Percentiles rank a stretch among this genome's conserved stretches.
These are phyloP conservation scores for Drosophila stalkeri DNA, from an alignment of 2,888 invertebrate genomes.

Conservation along the genomic window DNA sequence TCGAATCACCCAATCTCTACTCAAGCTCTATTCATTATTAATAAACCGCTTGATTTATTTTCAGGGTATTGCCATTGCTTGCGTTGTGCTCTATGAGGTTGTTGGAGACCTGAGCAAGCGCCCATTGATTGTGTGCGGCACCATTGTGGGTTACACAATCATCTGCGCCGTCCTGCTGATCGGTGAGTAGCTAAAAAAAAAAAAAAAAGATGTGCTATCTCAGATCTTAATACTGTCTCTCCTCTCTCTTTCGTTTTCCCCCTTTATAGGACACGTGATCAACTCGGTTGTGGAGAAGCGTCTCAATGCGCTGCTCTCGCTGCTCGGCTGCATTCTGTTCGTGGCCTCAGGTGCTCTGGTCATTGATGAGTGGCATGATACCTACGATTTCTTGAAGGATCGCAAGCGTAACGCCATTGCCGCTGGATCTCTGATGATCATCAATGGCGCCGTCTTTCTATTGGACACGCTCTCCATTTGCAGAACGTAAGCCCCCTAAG, in stretches of 20 bases:
- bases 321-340: constrained; percentile 82
- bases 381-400: constrained; percentile 67
- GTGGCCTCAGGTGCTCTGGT: constrained; percentile 83
- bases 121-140: constrained; percentile 81
- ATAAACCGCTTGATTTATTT: constrained; percentile 17
- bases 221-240: not conserved
- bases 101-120: constrained; percentile 61
- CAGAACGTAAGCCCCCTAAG: constrained; percentile 79
- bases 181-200: constrained; percentile 62
- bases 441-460: constrained; percentile 83
- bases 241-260: not conserved
- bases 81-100: constrained; percentile 80
- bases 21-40: not conserved
- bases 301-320: constrained; percentile 81
- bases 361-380: constrained; percentile 83
- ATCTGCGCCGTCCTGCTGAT: constrained; percentile 81
- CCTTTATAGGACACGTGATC: constrained; percentile 76
- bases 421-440: constrained; percentile 83
- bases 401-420: constrained; percentile 83
- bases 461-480: constrained; percentile 83
- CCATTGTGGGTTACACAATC: constrained; percentile 82
- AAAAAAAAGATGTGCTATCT: not conserved
- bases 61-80: constrained; percentile 82
- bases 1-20: no score
- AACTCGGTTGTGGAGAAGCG: constrained; percentile 83